Conservation (phyloP, 2,888 invertebrate genomes). For the Ypsolopha sequella region DNA sequence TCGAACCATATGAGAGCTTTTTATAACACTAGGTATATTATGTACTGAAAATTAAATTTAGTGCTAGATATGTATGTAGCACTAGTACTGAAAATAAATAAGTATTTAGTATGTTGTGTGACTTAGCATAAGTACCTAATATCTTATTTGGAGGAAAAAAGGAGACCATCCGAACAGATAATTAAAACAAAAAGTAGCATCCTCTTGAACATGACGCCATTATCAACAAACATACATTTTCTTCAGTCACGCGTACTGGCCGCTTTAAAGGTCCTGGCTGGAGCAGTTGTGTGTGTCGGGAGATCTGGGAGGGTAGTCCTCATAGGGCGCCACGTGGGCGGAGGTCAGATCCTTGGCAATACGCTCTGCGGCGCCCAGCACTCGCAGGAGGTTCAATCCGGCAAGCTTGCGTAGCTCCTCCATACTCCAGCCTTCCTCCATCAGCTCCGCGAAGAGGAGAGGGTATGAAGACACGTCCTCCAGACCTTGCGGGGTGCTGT, state of each 20-base stretch:
- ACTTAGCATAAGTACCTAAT: too few relatives aligned
- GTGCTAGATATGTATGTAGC: too few relatives aligned
- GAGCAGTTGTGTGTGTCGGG: slow-evolving; percentile 75
- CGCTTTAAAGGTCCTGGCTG: slow-evolving; percentile 66
- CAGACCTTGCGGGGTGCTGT: slow-evolving; percentile 84
- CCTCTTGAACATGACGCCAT: neutral
- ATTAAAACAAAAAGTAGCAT: neutral
- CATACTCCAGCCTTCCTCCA: slow-evolving; percentile 83
- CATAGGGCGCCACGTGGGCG: slow-evolving; percentile 79
- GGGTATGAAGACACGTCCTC: slow-evolving; percentile 87
- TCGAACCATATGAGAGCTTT: too few relatives aligned
- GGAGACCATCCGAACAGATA: too few relatives aligned
- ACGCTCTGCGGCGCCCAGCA: slow-evolving; percentile 77
- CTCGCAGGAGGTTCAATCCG: slow-evolving; percentile 81
- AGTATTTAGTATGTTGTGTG: too few relatives aligned
- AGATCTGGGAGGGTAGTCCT: slow-evolving; percentile 74
- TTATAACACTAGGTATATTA: too few relatives aligned
- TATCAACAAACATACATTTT: neutral
- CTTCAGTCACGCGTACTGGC: neutral
- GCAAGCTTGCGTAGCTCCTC: slow-evolving; percentile 84
- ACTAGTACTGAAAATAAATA: too few relatives aligned
- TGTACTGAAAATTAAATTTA: too few relatives aligned
- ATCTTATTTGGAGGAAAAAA: too few relatives aligned
- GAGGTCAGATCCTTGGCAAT: slow-evolving; percentile 79
- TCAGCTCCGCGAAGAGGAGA: slow-evolving; percentile 80